Evolutionary conservation across 37 sponge, comb jelly and placozoan genomes (phyloP).

Genomic region (Ianthella basta): DNA sequence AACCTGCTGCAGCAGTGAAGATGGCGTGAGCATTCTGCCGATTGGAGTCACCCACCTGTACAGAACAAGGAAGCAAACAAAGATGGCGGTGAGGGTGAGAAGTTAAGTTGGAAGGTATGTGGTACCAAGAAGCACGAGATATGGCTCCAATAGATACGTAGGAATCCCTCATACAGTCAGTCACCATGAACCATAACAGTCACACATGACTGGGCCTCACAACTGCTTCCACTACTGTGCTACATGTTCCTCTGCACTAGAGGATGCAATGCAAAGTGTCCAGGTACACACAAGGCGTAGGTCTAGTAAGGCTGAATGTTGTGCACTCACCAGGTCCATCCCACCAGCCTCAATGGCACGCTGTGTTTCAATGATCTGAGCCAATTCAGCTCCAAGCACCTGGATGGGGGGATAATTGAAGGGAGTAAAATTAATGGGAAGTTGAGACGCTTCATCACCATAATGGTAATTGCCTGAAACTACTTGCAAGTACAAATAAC

Average conservation of each 20-base stretch:
- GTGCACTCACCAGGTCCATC: background rate
- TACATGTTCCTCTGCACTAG: no score
- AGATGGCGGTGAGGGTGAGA: no score
- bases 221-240: background rate
- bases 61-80: background rate
- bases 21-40: background rate
- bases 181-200: background rate
- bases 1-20: background rate
- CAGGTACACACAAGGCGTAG: background rate
- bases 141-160: background rate
- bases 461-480: no score
- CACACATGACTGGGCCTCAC: background rate
- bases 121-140: background rate
- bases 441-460: no score
- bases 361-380: constrained; percentile 78
- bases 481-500: no score
- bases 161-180: background rate
- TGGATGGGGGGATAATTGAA: no score
- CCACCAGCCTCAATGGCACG: constrained; percentile 34
- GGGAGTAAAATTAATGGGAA: no score
- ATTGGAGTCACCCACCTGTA: background rate
- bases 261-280: background rate
- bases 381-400: constrained; percentile 79
- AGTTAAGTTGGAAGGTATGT: background rate
- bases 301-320: background rate